phyloP scores from a whole-genome alignment of 2,888 invertebrate species.

The Oxycera nigricornis region DNA sequence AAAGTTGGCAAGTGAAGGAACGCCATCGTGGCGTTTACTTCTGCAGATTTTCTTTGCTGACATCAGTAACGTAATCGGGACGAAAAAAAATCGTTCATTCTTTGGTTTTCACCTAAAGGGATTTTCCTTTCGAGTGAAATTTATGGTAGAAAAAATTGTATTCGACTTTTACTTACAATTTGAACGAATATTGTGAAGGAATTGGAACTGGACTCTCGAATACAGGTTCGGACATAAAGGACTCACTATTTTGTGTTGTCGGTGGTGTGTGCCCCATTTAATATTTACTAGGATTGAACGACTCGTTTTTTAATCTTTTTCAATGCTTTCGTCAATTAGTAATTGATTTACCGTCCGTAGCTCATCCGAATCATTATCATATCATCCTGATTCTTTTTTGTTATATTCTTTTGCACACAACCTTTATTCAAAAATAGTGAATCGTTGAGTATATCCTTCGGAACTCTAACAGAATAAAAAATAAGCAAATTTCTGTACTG shows the following conservation, averaged over 20 bases:
- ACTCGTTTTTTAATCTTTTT: too few relatives aligned
- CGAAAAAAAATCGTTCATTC: slow-evolving; percentile 17
- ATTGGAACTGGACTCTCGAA: too few relatives aligned
- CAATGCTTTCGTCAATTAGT: too few relatives aligned
- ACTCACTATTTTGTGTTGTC: neutral
- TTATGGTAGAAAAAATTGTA: slow-evolving; percentile 17
- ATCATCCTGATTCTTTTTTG: too few relatives aligned
- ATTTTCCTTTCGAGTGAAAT: neutral
- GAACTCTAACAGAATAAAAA: too few relatives aligned
- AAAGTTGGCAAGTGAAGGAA: neutral
- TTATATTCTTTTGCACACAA: too few relatives aligned
- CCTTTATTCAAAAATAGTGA: too few relatives aligned
- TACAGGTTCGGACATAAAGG: neutral
- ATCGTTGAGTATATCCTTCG: too few relatives aligned
- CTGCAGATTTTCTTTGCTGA: neutral
- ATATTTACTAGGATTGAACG: neutral
- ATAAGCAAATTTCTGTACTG: too few relatives aligned
- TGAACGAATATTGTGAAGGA: slow-evolving; percentile 22
- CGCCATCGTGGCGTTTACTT: too few relatives aligned
- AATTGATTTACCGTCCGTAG: too few relatives aligned
- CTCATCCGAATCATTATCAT: too few relatives aligned
- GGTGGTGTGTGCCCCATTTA: neutral
- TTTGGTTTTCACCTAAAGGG: slow-evolving; percentile 22
- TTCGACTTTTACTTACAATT: slow-evolving; percentile 1
- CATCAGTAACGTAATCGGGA: slow-evolving; percentile 22